Conservation (phyloP, 2,888 invertebrate genomes). For the Exephanes ischioxanthus region DNA sequence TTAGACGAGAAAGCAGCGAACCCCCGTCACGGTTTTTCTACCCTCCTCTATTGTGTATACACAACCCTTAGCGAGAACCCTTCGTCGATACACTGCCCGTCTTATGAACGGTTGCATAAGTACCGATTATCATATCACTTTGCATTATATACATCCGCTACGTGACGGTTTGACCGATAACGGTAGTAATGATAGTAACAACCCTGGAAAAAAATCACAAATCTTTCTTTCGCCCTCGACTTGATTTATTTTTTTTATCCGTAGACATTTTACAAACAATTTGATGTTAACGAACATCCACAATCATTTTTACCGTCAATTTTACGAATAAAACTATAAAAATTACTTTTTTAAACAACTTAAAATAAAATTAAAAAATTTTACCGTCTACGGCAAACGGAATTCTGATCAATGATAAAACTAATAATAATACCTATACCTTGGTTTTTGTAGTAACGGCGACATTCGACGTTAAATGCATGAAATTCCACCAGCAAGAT, state of each 20-base stretch:
- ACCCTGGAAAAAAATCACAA: background rate
- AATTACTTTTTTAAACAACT: background rate
- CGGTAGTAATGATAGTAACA: background rate
- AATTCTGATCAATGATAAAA: too few relatives aligned
- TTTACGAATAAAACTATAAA: background rate
- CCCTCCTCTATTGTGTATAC: background rate
- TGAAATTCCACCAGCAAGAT: constrained; percentile 1
- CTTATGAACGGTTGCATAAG: constrained; percentile 12
- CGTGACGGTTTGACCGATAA: background rate
- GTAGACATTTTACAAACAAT: background rate
- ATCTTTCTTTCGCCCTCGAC: background rate
- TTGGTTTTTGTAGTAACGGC: background rate
- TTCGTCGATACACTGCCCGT: background rate
- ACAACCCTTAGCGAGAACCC: background rate
- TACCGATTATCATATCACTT: constrained; percentile 10
- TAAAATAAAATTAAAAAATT: too few relatives aligned
- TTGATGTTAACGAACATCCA: background rate
- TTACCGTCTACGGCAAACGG: too few relatives aligned
- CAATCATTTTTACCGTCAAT: background rate
- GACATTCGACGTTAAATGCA: background rate
- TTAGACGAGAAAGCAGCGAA: constrained; percentile 28
- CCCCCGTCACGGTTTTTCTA: constrained; percentile 1
- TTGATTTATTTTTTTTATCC: background rate
- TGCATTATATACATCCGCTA: background rate
- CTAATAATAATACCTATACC: too few relatives aligned